A percentile compares a stretch with the other conserved stretches of the same genome.
Evolutionary conservation across 2,113 vertebrate species (phyloP).

Genomic region (Dicaeum eximium): DNA sequence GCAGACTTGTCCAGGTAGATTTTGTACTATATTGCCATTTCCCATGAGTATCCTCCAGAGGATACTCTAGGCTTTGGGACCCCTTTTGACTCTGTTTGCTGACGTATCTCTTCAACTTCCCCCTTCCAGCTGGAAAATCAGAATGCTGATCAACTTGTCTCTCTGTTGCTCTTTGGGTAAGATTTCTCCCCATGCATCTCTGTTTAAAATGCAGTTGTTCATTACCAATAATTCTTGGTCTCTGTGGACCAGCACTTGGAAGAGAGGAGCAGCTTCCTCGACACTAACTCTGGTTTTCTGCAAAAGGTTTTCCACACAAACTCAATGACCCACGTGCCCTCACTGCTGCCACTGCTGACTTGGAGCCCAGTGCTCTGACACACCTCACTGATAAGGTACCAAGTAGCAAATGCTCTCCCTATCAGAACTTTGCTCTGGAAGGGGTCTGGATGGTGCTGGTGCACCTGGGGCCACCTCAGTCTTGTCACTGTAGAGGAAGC

Average conservation of each 20-base stretch:
- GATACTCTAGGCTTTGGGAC: background rate
- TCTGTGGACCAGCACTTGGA: background rate
- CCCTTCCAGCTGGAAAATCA: background rate
- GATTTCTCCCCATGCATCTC: background rate
- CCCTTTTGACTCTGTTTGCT: fast-evolving
- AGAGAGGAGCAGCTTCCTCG: background rate
- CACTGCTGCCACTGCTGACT: background rate
- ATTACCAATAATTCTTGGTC: background rate
- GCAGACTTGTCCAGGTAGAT: background rate
- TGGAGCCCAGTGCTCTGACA: background rate
- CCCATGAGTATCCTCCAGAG: background rate
- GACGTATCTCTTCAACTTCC: background rate
- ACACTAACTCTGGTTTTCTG: background rate
- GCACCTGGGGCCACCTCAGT: background rate
- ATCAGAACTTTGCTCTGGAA: background rate
- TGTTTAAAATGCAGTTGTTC: background rate
- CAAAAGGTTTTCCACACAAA: background rate
- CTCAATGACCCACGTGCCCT: fast-evolving
- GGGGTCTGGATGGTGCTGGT: background rate
- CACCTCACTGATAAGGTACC: background rate
- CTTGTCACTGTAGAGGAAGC: background rate
- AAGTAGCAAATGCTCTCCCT: background rate
- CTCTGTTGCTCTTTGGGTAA: background rate
- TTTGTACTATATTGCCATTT: background rate
- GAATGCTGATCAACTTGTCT: background rate